phyloP scores from a whole-genome alignment of 2,888 invertebrate species.

The Caenorhabditis sp. region DNA sequence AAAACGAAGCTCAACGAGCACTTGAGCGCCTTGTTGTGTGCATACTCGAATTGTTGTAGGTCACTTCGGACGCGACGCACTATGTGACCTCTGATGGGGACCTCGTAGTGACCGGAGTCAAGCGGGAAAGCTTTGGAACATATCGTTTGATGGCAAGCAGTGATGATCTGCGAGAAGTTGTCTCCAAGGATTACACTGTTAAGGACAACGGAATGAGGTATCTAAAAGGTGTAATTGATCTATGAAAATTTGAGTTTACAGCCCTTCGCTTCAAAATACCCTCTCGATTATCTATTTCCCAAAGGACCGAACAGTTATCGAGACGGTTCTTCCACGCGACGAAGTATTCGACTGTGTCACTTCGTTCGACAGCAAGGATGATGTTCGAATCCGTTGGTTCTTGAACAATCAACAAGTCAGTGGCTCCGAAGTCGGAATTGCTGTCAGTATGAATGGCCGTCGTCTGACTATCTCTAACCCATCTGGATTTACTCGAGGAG shows the following conservation, averaged over 20 bases:
- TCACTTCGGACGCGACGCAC: constrained; percentile 72
- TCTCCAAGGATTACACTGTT: constrained; percentile 55
- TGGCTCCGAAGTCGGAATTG: constrained; percentile 60
- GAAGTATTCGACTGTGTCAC: constrained; percentile 62
- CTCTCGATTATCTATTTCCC: constrained; percentile 56
- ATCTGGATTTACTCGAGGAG: constrained; percentile 61
- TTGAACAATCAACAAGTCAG: constrained; percentile 64
- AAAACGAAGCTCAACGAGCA: constrained; percentile 36
- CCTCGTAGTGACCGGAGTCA: constrained; percentile 72
- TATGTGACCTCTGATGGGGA: constrained; percentile 75
- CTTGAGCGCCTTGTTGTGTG: constrained; percentile 43
- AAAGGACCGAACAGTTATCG: constrained; percentile 49
- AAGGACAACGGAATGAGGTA: constrained; percentile 56
- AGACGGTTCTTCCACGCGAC: constrained; percentile 31
- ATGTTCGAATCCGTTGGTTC: constrained; percentile 66
- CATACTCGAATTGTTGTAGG: constrained; percentile 64
- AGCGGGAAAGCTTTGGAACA: constrained; percentile 57
- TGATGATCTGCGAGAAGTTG: constrained; percentile 57
- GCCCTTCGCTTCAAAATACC: constrained; percentile 45
- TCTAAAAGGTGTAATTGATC: neutral
- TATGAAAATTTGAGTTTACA: constrained; percentile 10
- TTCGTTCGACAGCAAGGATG: constrained; percentile 45
- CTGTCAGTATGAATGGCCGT: constrained; percentile 25
- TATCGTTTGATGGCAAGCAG: constrained; percentile 61
- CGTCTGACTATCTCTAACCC: constrained; percentile 55